Evolutionary conservation across 2,888 invertebrate species (phyloP), one percentile per base, ranked within the genome.

Genomic region (Fabriciana adippe): DNA sequence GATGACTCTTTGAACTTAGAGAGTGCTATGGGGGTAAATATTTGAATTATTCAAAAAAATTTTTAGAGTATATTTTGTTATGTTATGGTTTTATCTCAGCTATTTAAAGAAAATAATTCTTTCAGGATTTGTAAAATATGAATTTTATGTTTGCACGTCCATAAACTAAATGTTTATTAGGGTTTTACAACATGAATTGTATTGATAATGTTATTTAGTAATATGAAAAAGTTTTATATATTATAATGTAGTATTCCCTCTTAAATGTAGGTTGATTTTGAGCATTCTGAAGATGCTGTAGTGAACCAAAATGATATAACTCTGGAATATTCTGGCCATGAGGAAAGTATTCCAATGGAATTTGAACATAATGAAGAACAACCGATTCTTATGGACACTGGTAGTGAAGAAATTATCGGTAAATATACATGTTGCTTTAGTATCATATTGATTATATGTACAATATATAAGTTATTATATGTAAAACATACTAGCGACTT

Each of bases 371-470:
- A 85, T 68, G 85, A 88, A 62, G 90, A 89, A 62, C 86, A 89
- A 59, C 81, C 85, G 41, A 85, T 87, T 69, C 79, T 91, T 0
- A 88, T 92, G 88, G 91, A 90, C 48, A 83, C 89, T 15, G 87
- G 82, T n/a, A 80, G 75, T 76, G 90, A 92, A 79, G 92, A 91
- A 82, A 87, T 91, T 64, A 89, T 91, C 77, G 87, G 92, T 92
- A 84, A 78, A 57, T 60, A 51, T 45, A 18, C 14, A 50, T 18
- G 45, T 14, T 15, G 11, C 21, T 54, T 13, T 47, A 45, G 21
- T 18, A 60, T 26, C 26, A 31, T 26, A 54, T 11, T 11, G 26
- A 0, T 4, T 26, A 54, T 18, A 26, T 41, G 6, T 41, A 56
- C 8, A 41, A 16, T 56, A 13, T 41, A 21, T 21, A 3, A 21